These are phyloP conservation scores for Acridotheres tristis DNA, from an alignment of 2,797 vertebrate species.

Conservation along the genomic window DNA sequence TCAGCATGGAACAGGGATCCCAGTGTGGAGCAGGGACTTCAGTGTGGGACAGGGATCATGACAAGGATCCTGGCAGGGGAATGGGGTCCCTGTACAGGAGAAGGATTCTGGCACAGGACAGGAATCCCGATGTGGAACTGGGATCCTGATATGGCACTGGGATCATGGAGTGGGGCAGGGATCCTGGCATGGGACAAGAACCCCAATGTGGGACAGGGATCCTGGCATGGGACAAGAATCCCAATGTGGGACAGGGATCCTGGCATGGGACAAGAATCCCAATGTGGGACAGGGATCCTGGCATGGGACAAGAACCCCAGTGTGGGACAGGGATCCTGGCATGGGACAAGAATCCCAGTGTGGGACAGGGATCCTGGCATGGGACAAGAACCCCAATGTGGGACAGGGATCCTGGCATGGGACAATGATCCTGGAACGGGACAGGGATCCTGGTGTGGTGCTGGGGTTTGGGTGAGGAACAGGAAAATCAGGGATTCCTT, in stretches of 20 bases:
- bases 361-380: too few species aligned
- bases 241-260: not conserved
- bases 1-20: accelerated
- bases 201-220: not conserved
- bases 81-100: too few species aligned
- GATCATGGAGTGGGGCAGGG: too few species aligned
- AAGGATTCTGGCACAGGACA: not conserved
- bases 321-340: not conserved
- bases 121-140: accelerated
- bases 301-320: not conserved
- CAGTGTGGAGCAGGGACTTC: not conserved
- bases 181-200: not conserved
- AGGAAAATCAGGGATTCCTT: not conserved
- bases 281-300: too few species aligned
- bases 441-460: not conserved
- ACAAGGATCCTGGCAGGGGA: not conserved
- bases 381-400: not conserved
- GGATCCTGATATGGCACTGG: not conserved
- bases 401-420: not conserved
- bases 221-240: too few species aligned
- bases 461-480: not conserved
- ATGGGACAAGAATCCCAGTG: too few species aligned
- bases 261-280: too few species aligned
- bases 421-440: too few species aligned
- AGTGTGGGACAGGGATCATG: not conserved